phyloP scores from a whole-genome alignment of 2,888 invertebrate genomes.

The Drosophila helvetica region DNA sequence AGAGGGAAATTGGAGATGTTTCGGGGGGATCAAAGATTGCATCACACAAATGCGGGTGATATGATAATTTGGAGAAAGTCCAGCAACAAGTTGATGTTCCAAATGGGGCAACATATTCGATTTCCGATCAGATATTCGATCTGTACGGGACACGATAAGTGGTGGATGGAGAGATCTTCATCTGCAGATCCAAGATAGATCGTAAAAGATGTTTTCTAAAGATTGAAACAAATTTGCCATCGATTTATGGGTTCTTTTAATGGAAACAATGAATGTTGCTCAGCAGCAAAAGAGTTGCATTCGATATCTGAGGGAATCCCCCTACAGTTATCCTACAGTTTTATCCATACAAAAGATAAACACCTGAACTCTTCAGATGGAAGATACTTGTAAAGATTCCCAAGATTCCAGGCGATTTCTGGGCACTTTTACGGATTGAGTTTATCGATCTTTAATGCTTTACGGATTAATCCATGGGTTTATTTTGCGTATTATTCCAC shows the following conservation, averaged over 20 bases:
- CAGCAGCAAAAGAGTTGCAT: too few relatives aligned
- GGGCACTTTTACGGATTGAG: neutral
- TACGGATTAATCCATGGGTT: too few relatives aligned
- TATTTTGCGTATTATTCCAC: neutral
- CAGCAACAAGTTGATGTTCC: constrained; percentile 17
- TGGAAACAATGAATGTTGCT: too few relatives aligned
- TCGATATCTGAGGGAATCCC: neutral
- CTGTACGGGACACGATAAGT: neutral
- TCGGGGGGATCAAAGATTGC: constrained; percentile 3
- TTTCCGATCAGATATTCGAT: neutral
- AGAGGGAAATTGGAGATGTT: neutral
- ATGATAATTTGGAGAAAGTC: constrained; percentile 41
- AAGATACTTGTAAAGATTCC: neutral
- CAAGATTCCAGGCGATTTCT: neutral
- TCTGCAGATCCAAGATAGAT: neutral
- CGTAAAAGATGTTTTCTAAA: neutral
- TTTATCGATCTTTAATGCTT: neutral
- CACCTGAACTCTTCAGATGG: too few relatives aligned
- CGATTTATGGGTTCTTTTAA: too few relatives aligned
- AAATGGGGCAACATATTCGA: neutral
- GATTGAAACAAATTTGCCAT: neutral
- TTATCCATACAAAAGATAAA: neutral
- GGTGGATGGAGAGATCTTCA: neutral
- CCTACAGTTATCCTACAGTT: neutral
- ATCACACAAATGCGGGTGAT: constrained; percentile 36